Base-by-base conservation (phyloP, 2,797 vertebrate species). In the Sebastes trivittatus region DNA sequence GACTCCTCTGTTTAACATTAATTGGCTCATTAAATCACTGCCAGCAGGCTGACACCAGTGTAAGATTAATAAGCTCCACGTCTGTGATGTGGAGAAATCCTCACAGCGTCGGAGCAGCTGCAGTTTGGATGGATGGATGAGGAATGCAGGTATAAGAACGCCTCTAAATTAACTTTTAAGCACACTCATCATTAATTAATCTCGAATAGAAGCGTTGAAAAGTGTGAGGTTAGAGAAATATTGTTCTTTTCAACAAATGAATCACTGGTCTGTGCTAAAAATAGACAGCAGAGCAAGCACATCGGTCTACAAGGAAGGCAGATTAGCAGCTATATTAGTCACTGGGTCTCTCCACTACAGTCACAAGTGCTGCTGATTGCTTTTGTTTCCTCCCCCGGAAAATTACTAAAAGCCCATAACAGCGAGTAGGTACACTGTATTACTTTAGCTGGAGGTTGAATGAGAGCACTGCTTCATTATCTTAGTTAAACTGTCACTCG, bases 1-100 rank as follows among this genome's bases (percentile, higher is more conserved):
- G 20, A 60, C 61, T 84, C 59, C 49, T 80, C 82, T 70, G 72
- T 87, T 89, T 70, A 89, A 87, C 87, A 83, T 86, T 81, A 90
- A 92, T 87, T 89, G 86, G 78, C 86, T 89, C 88, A 85, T 91
- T 91, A 89, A 83, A 87, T 90, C 80, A 80, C 65, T 74, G 80
- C 86, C 85, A 86, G 69, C 71, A 59, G 82, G 67, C 81, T 66
- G 82, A 89, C 86, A 80, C 69, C 74, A 78, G 77, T 36, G 25
- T 72, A 60, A 90, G 89, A 92, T 92, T 81, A 87, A 89, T 87
- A 63, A 56, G 1, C 25, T 81, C 58, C 27, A 3, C 70, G 49
- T 81, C 60, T 76, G 69, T 54, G 60, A 63, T 78, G 71, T 67
- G 78, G 27, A 67, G 30, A 83, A 77, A 83, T 62, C 72, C 75